Conservation (phyloP, 2,888 invertebrate species). For the Phortica magna region DNA sequence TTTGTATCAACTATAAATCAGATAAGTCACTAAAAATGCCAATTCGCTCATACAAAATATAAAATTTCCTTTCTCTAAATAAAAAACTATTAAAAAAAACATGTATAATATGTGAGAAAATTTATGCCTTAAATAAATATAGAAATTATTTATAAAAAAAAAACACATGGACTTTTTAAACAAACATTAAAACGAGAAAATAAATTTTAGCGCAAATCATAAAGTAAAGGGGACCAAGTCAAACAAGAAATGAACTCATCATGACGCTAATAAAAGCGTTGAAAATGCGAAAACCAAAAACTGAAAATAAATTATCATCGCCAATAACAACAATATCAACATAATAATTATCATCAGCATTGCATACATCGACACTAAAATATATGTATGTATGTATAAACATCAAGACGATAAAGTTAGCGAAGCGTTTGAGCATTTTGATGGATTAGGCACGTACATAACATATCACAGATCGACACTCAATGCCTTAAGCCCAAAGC, state of each 20-base stretch:
- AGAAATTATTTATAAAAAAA: slow-evolving; percentile 40
- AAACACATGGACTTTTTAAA: slow-evolving; percentile 23
- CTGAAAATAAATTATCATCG: not conserved
- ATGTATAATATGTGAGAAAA: slow-evolving; percentile 47
- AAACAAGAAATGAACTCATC: slow-evolving; percentile 8
- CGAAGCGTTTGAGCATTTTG: slow-evolving; percentile 56
- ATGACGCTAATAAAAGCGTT: slow-evolving; percentile 58
- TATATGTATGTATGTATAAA: not conserved
- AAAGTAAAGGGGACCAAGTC: not conserved
- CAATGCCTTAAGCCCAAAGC: not conserved
- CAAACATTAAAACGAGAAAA: not conserved
- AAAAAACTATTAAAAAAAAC: not conserved
- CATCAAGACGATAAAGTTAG: not conserved
- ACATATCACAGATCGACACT: slow-evolving; percentile 22
- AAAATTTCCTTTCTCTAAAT: not conserved
- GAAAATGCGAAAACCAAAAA: slow-evolving; percentile 26
- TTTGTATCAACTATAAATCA: slow-evolving; percentile 65
- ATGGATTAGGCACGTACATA: slow-evolving; percentile 60
- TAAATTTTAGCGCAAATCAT: not conserved
- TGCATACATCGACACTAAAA: not conserved
- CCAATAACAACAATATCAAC: not conserved
- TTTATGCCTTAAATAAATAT: slow-evolving; percentile 67
- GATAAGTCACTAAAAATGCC: slow-evolving; percentile 58
- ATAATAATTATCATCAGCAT: not conserved
- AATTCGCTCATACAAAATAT: not conserved